Base-by-base conservation (phyloP, 2,888 invertebrate genomes). In the Thecocarcelia acutangulata region DNA sequence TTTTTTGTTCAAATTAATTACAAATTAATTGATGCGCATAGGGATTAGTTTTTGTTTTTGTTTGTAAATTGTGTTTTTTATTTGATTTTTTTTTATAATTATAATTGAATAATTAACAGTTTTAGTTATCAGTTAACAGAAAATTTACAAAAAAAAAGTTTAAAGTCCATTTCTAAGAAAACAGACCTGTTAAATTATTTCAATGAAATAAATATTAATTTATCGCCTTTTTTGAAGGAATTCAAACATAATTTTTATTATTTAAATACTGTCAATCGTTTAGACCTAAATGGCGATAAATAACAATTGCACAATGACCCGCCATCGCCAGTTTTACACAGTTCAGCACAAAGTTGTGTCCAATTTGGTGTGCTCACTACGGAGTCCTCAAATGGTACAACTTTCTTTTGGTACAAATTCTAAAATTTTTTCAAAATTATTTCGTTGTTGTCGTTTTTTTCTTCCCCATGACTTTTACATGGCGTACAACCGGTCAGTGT, bases 221-320 rank as follows among this genome's bases (percentile, higher is more conserved):
- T 69, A 81, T 68, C 81, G 68, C 81, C 72, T 52, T 69, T 42
- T 28, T 33, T n/a, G 59, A 74, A 28, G 48, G 37, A 21, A 42
- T n/a, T 3, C 17, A 19, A 70, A 69, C 11, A 40, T 1, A 69
- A 50, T 9, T 19, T 19, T 12, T 3, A 33, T 3, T 9, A 6
- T 33, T 33, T 33, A 63, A 42, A 61, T 48, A n/a, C 19, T 52
- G 13, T 46, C 46, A 56, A 21, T 21, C 46, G 63, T 64, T 74
- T 56, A 72, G 56, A 50, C 58, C 87, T 85, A 85, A 94, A 93
- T 1, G 95, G 95, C 58, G 93, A 91, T 72, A 94, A 91, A 90
- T 95, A 94, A 90, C 95, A 95, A 90, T 94, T 94, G 91, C 95
- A 95, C 83, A 95, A 94, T 28, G 93, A 93, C n/a, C 95, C 95